These are phyloP conservation scores for Monoplex corrugatus DNA, from an alignment of 2,888 invertebrate genomes.

Conservation along the genomic window DNA sequence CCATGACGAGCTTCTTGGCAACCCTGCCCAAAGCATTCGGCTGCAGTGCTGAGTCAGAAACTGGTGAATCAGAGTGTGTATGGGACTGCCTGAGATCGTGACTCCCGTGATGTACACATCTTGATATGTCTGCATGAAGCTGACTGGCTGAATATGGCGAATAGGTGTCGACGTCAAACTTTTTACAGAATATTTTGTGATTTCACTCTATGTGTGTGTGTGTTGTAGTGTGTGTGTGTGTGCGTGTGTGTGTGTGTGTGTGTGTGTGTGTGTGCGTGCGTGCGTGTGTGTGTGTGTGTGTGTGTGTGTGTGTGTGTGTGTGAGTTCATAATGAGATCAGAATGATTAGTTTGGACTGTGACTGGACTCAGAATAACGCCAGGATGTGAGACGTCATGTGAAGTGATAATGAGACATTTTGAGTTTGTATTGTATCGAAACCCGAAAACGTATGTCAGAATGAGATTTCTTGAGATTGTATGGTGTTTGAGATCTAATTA, in stretches of 20 bases:
- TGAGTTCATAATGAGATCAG: background rate
- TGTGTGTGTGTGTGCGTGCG: background rate
- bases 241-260: background rate
- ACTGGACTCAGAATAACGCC: background rate
- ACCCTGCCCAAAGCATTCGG: constrained; percentile 53
- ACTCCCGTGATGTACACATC: too few relatives aligned
- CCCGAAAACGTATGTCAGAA: too few relatives aligned
- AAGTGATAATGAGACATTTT: too few relatives aligned
- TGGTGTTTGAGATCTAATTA: too few relatives aligned
- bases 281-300: background rate
- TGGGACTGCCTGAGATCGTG: background rate
- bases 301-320: constrained; percentile 12
- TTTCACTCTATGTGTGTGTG: too few relatives aligned
- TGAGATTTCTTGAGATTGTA: too few relatives aligned
- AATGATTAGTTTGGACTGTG: background rate
- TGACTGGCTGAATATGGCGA: too few relatives aligned
- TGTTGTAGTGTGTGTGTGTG: background rate
- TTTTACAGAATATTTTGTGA: background rate
- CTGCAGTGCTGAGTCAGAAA: constrained; percentile 50
- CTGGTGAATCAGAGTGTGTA: background rate
- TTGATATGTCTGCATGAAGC: too few relatives aligned
- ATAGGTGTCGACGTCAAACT: too few relatives aligned
- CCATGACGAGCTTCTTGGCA: constrained; percentile 52
- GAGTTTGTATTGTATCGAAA: too few relatives aligned
- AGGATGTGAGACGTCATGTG: too few relatives aligned